Conservation (phyloP, 1,140 invertebrate species). For the Ruditapes philippinarum region DNA sequence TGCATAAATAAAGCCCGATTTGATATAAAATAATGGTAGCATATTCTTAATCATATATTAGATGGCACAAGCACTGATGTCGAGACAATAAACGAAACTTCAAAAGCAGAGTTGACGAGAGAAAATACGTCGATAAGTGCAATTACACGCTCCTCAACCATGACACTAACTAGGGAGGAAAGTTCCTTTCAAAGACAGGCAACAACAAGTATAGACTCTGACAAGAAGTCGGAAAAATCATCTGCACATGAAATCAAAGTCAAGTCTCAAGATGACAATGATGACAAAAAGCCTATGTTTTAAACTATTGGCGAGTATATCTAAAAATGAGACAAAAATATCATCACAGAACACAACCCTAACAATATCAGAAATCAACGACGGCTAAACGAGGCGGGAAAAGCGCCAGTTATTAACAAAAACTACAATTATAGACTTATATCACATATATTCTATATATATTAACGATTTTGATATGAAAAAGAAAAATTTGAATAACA, state of each 20-base stretch:
- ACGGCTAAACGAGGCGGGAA: too few species aligned
- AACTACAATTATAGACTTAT: too few species aligned
- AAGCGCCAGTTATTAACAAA: too few species aligned
- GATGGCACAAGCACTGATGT: constrained; percentile 1
- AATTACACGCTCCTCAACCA: constrained; percentile 28
- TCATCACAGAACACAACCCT: too few species aligned
- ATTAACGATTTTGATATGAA: too few species aligned
- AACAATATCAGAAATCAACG: too few species aligned
- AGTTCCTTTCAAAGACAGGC: constrained; percentile 1
- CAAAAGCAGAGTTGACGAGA: background rate
- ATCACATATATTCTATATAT: too few species aligned
- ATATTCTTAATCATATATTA: too few species aligned
- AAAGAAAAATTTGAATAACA: too few species aligned
- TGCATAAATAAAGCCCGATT: too few species aligned
- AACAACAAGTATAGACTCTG: constrained; percentile 36
- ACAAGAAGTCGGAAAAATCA: constrained; percentile 39
- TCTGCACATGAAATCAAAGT: constrained; percentile 6
- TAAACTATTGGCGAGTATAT: background rate
- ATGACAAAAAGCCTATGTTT: background rate
- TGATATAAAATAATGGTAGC: too few species aligned
- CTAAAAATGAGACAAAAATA: too few species aligned
- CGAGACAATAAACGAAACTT: constrained; percentile 32
- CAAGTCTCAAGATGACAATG: background rate
- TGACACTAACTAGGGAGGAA: background rate
- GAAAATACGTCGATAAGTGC: constrained; percentile 38